Conservation (phyloP, 2,113 vertebrate genomes). For the Chelonoidis abingdonii region DNA sequence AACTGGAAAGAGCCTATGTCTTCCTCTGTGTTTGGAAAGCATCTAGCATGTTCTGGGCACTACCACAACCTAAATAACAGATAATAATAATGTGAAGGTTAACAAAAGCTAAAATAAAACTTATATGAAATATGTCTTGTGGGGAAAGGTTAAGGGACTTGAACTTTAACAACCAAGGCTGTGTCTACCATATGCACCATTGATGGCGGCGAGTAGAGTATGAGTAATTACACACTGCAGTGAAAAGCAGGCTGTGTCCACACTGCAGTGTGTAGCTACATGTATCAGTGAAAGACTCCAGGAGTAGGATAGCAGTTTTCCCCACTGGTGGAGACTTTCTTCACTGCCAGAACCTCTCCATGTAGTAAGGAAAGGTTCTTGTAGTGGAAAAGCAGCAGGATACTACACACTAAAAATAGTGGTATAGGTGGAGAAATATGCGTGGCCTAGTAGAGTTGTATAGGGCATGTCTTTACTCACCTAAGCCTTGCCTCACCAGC, state of each 20-base stretch:
- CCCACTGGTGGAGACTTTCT: too few species aligned
- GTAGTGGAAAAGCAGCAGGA: not conserved
- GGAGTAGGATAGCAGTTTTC: too few species aligned
- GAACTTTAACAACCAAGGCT: not conserved
- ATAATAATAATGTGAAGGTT: not conserved
- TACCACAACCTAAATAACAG: not conserved
- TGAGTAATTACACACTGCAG: not conserved
- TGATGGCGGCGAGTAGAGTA: not conserved
- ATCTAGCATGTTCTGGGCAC: not conserved
- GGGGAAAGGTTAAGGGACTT: not conserved
- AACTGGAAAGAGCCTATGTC: not conserved
- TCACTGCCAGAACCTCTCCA: too few species aligned
- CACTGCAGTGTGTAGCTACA: too few species aligned
- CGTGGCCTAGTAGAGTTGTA: not conserved
- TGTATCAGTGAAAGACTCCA: not conserved
- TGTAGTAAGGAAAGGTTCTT: too few species aligned
- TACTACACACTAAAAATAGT: not conserved
- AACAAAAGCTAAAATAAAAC: not conserved
- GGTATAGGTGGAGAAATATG: not conserved
- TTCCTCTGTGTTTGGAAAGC: not conserved
- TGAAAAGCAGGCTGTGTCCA: too few species aligned
- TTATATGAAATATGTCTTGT: not conserved
- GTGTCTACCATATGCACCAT: not conserved
- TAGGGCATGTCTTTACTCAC: not conserved
- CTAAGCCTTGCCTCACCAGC: not conserved